Evolutionary conservation across 2,113 vertebrate species (phyloP).

Genomic region (Apteryx mantelli): DNA sequence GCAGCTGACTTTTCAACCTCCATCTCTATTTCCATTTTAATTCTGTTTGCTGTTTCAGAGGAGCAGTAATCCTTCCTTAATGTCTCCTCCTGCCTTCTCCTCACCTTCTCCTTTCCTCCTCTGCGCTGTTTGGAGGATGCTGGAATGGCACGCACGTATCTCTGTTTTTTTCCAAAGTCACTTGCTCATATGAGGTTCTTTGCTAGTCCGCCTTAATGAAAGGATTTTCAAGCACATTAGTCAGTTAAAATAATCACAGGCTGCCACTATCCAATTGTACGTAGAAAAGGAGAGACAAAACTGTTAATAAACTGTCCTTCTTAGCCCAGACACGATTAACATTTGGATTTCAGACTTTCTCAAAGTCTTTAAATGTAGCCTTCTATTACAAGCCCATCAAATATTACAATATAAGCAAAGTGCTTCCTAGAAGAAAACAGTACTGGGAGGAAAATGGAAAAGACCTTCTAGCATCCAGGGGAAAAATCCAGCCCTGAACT

Average conservation of each 20-base stretch:
- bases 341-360: background rate
- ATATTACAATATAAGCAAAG: background rate
- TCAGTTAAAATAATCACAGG: background rate
- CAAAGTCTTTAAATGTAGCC: background rate
- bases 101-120: background rate
- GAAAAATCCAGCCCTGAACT: background rate
- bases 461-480: background rate
- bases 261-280: background rate
- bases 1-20: conserved; percentile 16
- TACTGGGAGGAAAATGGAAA: background rate
- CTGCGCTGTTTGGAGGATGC: background rate
- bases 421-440: background rate
- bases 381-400: background rate
- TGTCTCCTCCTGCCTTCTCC: background rate
- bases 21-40: background rate
- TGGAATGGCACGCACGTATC: background rate
- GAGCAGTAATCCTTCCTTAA: background rate
- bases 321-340: background rate
- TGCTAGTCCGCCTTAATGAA: background rate
- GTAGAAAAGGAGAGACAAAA: background rate
- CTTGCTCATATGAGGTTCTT: background rate
- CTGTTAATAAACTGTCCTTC: background rate
- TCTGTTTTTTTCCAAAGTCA: background rate
- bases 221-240: background rate
- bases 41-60: background rate